Conservation (phyloP, 2,888 invertebrate genomes). For the Mycalesis mineus region DNA sequence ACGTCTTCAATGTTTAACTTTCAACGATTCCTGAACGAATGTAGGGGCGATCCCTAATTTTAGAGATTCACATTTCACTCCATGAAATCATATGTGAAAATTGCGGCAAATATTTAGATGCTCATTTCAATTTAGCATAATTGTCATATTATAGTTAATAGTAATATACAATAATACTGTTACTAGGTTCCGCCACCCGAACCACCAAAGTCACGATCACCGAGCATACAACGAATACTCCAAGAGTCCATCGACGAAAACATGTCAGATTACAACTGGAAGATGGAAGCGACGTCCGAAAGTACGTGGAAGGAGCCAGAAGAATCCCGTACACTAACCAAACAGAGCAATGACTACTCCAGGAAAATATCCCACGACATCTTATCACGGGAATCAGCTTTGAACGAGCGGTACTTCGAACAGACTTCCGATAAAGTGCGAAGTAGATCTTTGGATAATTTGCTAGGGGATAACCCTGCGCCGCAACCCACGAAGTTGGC, state of each 20-base stretch:
- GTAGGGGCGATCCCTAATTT: too few relatives aligned
- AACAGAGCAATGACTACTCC: conserved; percentile 54
- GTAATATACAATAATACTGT: not conserved
- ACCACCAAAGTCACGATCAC: conserved; percentile 77
- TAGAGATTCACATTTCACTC: too few relatives aligned
- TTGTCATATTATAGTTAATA: too few relatives aligned
- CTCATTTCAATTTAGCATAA: too few relatives aligned
- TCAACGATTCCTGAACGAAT: too few relatives aligned
- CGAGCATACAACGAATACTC: conserved; percentile 67
- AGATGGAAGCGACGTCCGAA: conserved; percentile 43
- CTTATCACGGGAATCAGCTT: conserved; percentile 87
- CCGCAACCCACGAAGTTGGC: conserved; percentile 81
- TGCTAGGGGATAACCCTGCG: conserved; percentile 83
- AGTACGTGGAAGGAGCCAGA: conserved; percentile 47
- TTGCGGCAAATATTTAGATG: too few relatives aligned
- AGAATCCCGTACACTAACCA: conserved; percentile 42
- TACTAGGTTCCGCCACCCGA: conserved; percentile 82
- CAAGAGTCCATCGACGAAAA: conserved; percentile 69
- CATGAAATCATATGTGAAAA: too few relatives aligned
- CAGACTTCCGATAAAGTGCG: conserved; percentile 84
- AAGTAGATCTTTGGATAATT: conserved; percentile 88
- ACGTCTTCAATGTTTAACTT: too few relatives aligned
- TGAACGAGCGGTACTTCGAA: conserved; percentile 94
- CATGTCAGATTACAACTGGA: conserved; percentile 68
- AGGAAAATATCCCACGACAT: conserved; percentile 87